Conservation (phyloP, 2,888 invertebrate species). For the Phortica magna region DNA sequence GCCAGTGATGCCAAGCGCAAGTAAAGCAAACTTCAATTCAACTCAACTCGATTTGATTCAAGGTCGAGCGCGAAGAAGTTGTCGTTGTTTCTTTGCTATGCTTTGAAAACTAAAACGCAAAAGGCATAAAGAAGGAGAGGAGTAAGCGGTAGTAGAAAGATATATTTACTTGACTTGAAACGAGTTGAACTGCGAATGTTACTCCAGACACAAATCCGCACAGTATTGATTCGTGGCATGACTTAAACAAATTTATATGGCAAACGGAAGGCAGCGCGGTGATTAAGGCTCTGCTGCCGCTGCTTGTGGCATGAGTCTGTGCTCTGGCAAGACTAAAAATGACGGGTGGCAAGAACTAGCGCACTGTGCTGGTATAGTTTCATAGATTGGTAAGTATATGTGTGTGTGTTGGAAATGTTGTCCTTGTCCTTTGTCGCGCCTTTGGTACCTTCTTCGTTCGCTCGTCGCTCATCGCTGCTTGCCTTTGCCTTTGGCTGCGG, state of each 20-base stretch:
- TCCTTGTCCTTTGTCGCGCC: neutral
- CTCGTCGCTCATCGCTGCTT: too few species aligned
- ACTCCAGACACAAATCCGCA: constrained; percentile 63
- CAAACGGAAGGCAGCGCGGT: constrained; percentile 60
- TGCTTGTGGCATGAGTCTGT: neutral
- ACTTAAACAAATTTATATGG: constrained; percentile 69
- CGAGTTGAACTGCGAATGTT: neutral
- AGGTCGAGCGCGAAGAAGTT: neutral
- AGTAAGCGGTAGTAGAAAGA: too few species aligned
- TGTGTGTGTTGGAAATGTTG: neutral
- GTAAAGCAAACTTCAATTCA: neutral
- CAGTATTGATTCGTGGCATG: constrained; percentile 70
- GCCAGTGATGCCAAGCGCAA: neutral
- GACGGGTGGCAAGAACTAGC: constrained; percentile 8
- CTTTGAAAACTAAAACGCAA: neutral
- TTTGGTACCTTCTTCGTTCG: constrained; percentile 24
- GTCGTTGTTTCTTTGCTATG: neutral
- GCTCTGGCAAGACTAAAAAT: neutral
- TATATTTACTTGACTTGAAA: too few species aligned
- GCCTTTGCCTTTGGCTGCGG: neutral
- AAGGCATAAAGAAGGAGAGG: too few species aligned
- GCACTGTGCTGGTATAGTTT: constrained; percentile 20
- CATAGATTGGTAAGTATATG: too few species aligned
- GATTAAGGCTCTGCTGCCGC: neutral
- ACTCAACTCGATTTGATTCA: neutral